These are phyloP conservation scores for Hydraecia micacea DNA, from an alignment of 2,888 invertebrate genomes.

Conservation along the genomic window DNA sequence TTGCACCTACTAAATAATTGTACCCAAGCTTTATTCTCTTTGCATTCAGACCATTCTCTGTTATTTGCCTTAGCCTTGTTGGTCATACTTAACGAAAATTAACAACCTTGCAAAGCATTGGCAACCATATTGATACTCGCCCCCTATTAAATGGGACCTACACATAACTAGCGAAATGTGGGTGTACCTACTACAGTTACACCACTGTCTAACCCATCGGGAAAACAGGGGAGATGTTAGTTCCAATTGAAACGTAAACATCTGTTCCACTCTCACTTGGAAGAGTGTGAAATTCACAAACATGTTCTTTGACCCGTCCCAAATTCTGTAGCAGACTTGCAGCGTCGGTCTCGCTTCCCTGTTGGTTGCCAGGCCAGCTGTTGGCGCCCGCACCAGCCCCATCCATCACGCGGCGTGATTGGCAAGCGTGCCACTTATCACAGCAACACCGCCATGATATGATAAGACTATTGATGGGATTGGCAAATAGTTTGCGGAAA, in stretches of 20 bases:
- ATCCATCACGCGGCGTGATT: constrained; percentile 72
- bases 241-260: not conserved
- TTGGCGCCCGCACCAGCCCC: constrained; percentile 73
- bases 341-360: constrained; percentile 37
- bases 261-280: constrained; percentile 30
- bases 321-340: constrained; percentile 19
- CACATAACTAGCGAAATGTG: not conserved
- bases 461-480: constrained; percentile 49
- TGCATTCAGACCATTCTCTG: not conserved
- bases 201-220: not conserved
- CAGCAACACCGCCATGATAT: constrained; percentile 29
- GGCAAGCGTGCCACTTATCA: constrained; percentile 63
- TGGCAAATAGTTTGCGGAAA: constrained; percentile 60
- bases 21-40: not conserved
- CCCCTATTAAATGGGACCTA: not conserved
- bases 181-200: not conserved
- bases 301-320: constrained; percentile 40
- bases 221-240: not conserved
- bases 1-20: not conserved
- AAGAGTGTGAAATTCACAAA: constrained; percentile 40
- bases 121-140: not conserved
- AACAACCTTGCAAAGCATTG: no score
- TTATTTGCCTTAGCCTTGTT: not conserved
- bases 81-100: not conserved
- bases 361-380: constrained; percentile 59